Evolutionary conservation across 2,113 vertebrate species (phyloP), one percentile per base, ranked within the genome.

Genomic region (Spheniscus mendiculus): DNA sequence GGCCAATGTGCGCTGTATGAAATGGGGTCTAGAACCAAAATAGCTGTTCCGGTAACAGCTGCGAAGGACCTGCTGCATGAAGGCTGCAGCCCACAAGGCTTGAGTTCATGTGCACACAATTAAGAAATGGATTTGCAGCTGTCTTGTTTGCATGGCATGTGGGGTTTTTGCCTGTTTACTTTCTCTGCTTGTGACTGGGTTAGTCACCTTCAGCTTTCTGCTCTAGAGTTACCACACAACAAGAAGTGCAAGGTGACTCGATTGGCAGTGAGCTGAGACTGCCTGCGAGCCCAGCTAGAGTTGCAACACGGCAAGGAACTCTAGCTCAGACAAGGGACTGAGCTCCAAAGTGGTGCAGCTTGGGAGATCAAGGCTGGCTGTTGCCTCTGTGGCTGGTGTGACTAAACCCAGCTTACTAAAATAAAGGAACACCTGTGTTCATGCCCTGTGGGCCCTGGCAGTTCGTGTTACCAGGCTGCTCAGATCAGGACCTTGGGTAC

Each of bases 1-100:
- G 59, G 49, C n/a, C 42, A 13, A 0, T 0, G 2, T 12, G 20
- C 10, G 0, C 38, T 0, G 1, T 20, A 5, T 30, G 52, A 73
- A 78, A 42, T 2, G 1, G 45, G 38, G 22, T 36, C 49, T 47
- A 12, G 16, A 20, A 12, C 44, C 44, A 21, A 53, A 79, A 15
- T 11, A 78, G 59, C 44, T 50, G 27, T 58, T 63, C 10, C 1
- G 5, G 6, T 17, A 2, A 3, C 11, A 61, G 38, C 59, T 5
- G 1, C 12, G 70, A 49, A 30, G 69, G 65, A 22, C 8, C 50
- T 78, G 61, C 89, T 59, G 73, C 26, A 11, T 14, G 30, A 30
- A 53, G 32, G 52, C 62, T 83, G 89, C 32, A 69, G 55, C 36
- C 45, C 1, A 0, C 29, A 26, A 29, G 47, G 36, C 58, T 66